Evolutionary conservation across 53 echinoderm and acorn worm genomes (phyloP).

Genomic region (Antedon mediterranea): DNA sequence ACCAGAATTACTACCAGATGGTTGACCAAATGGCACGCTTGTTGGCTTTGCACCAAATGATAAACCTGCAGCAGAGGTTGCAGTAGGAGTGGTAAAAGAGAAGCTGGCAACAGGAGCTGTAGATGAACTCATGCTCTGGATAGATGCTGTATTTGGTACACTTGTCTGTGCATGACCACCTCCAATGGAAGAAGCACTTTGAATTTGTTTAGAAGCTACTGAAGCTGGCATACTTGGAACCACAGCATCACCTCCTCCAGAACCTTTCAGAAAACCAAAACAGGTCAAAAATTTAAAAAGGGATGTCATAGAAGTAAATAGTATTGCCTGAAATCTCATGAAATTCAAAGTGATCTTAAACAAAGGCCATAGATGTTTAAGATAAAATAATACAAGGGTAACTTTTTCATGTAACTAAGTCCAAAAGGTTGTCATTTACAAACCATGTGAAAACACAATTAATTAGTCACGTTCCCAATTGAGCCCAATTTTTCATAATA

Average conservation of each 20-base stretch:
- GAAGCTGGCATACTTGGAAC: background rate
- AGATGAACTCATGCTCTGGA: background rate
- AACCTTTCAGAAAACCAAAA: background rate
- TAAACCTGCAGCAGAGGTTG: background rate
- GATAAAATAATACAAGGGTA: no score
- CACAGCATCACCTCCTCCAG: background rate
- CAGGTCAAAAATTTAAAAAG: no score
- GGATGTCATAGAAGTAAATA: no score
- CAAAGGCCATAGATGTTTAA: no score
- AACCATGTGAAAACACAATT: no score
- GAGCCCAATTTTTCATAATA: no score
- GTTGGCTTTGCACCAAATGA: background rate
- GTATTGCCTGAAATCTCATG: no score
- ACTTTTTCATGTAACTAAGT: no score
- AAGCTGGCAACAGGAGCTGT: background rate
- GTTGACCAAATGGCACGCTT: background rate
- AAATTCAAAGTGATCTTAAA: no score
- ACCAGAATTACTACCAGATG: background rate
- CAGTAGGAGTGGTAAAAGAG: constrained; percentile 9
- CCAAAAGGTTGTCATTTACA: no score
- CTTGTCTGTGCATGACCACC: background rate
- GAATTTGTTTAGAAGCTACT: background rate
- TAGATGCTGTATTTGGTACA: background rate
- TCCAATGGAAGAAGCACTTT: background rate
- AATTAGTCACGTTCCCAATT: no score